phyloP scores from a whole-genome alignment of 1,140 invertebrate species.

The Thaumatotibia leucotreta region DNA sequence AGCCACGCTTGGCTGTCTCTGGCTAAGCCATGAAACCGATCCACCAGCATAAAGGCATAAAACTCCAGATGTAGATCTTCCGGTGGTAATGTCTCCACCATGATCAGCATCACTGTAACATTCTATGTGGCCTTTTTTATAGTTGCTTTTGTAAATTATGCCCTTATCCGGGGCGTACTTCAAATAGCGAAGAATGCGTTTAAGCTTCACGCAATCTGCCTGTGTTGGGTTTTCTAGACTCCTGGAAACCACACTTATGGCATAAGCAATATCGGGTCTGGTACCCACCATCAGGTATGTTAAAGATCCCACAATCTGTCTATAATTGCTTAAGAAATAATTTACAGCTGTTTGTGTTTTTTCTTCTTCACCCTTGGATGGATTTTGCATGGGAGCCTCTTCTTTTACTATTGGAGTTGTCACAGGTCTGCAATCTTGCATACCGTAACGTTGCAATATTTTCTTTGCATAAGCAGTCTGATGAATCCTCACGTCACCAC shows the following conservation, averaged over 20 bases:
- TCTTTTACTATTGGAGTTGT: conserved; percentile 22
- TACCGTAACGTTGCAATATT: conserved; percentile 31
- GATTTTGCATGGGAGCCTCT: no score
- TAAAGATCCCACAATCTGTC: conserved; percentile 53
- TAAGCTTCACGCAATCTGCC: conserved; percentile 40
- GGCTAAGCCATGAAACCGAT: conserved; percentile 41
- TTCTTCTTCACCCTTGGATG: no score
- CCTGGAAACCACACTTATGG: conserved; percentile 42
- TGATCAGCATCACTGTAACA: conserved; percentile 54
- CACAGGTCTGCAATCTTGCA: neutral
- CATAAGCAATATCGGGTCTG: conserved; percentile 59
- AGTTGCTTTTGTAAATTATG: neutral
- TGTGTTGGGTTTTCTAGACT: conserved; percentile 43
- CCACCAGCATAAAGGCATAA: conserved; percentile 37
- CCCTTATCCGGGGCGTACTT: conserved; percentile 13
- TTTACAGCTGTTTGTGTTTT: no score
- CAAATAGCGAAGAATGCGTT: conserved; percentile 25
- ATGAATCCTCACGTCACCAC: conserved; percentile 28
- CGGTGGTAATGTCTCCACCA: conserved; percentile 38
- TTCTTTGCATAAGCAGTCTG: conserved; percentile 49
- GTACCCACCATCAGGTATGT: conserved; percentile 51
- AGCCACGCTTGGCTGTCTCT: conserved; percentile 40
- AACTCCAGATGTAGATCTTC: conserved; percentile 41
- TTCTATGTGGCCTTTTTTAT: conserved; percentile 20
- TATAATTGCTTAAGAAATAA: no score